These are phyloP conservation scores for Cerastoderma edule DNA, from an alignment of 2,888 invertebrate species.

Conservation along the genomic window DNA sequence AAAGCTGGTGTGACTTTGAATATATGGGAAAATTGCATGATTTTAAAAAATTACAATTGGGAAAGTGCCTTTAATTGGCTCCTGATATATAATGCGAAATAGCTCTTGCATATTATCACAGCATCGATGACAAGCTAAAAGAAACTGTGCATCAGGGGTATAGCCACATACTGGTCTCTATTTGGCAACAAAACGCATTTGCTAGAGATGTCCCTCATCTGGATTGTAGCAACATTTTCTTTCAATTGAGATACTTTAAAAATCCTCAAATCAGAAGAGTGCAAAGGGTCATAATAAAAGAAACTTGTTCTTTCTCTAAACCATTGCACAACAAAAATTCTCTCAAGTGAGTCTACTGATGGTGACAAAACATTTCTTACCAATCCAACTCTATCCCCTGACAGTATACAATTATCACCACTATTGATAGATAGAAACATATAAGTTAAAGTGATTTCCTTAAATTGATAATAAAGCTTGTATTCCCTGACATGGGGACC, in stretches of 20 bases:
- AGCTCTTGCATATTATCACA: neutral
- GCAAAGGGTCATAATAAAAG: slow-evolving; percentile 29
- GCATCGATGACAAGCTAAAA: neutral
- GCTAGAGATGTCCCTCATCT: slow-evolving; percentile 6
- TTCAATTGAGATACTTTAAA: slow-evolving; percentile 26
- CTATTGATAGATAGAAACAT: slow-evolving; percentile 13
- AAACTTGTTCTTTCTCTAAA: slow-evolving; percentile 11
- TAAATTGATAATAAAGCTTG: neutral
- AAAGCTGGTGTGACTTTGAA: neutral
- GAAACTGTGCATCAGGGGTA: neutral
- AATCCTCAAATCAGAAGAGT: slow-evolving; percentile 28
- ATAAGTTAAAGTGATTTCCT: neutral
- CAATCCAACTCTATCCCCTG: slow-evolving; percentile 26
- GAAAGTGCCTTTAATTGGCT: neutral
- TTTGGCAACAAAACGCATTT: slow-evolving; percentile 21
- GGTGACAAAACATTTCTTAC: slow-evolving; percentile 29
- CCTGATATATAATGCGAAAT: neutral
- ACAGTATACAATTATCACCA: slow-evolving; percentile 41
- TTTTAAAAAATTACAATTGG: neutral
- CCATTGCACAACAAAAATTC: slow-evolving; percentile 34
- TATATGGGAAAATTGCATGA: neutral
- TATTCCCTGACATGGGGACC: slow-evolving; percentile 7
- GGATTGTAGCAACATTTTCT: slow-evolving; percentile 23
- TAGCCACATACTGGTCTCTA: slow-evolving; percentile 9
- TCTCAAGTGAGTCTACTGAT: slow-evolving; percentile 21